Percentiles rank a stretch among this genome's conserved stretches.
These are phyloP conservation scores for Strigamia crassipes DNA, from an alignment of 2,888 invertebrate species.

Conservation along the genomic window DNA sequence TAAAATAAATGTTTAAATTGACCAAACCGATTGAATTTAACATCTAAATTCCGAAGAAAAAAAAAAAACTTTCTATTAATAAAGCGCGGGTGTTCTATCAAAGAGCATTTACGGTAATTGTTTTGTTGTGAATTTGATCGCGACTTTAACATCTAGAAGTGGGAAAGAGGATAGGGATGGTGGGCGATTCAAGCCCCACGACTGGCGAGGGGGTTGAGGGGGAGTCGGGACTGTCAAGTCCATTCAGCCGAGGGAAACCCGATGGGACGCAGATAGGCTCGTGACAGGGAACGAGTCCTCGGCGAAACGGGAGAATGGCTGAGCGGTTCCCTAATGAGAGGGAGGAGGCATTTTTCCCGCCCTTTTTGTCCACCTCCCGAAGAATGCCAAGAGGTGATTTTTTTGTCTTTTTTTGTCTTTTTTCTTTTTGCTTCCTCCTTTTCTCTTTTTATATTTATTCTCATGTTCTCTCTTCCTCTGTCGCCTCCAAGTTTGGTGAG, in stretches of 20 bases:
- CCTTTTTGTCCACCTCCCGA: conserved; percentile 23
- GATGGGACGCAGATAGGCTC: conserved; percentile 30
- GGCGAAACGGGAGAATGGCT: conserved; percentile 30
- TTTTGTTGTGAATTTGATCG: no score
- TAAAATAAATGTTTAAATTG: no score
- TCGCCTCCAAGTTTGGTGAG: conserved; percentile 27
- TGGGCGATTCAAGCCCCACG: not conserved
- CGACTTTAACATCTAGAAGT: not conserved
- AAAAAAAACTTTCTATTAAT: no score
- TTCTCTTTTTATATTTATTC: conserved; percentile 18
- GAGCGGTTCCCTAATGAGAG: conserved; percentile 30
- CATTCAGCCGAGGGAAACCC: conserved; percentile 26
- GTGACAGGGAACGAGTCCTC: conserved; percentile 22
- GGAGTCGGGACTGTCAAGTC: conserved; percentile 14
- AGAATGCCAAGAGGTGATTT: conserved; percentile 7
- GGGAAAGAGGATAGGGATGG: not conserved
- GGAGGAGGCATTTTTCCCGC: conserved; percentile 30
- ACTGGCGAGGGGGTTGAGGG: not conserved
- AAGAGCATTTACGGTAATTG: no score
- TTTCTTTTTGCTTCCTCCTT: not conserved
- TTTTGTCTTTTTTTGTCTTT: not conserved
- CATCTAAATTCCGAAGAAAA: no score
- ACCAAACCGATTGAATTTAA: no score
- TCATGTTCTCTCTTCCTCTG: conserved; percentile 23
- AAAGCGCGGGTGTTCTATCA: no score